A percentile compares a stretch with the other conserved stretches of the same genome.
Evolutionary conservation across 2,113 vertebrate genomes (phyloP).

Genomic region (Phylloscopus trochiloides): DNA sequence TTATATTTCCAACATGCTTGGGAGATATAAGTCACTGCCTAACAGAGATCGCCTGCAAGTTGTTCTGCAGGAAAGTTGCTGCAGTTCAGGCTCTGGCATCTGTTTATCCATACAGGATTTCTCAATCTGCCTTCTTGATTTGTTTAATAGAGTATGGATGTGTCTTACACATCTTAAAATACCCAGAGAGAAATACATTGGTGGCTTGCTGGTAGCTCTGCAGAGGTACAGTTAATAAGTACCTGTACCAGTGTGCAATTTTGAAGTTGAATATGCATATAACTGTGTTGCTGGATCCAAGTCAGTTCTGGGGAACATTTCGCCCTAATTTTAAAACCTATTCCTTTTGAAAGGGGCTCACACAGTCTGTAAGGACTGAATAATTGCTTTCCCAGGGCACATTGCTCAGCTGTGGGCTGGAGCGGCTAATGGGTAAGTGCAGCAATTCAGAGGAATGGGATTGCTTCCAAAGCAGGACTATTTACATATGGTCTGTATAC

Average conservation of each 20-base stretch:
- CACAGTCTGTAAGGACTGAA: neutral
- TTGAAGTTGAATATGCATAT: neutral
- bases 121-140: neutral
- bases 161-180: neutral
- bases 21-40: neutral
- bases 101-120: neutral
- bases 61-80: neutral
- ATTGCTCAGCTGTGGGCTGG: neutral
- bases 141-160: neutral
- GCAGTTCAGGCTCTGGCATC: neutral
- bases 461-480: neutral
- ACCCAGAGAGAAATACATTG: neutral
- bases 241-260: neutral
- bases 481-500: neutral
- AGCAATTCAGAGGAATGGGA: neutral
- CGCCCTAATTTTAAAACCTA: neutral
- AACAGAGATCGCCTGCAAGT: neutral
- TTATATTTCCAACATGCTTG: neutral
- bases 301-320: neutral
- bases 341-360: neutral
- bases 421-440: neutral
- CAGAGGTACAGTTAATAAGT: neutral
- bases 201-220: neutral
- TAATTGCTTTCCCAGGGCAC: constrained; percentile 3
- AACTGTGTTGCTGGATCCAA: neutral